Evolutionary conservation across 2,113 vertebrate genomes (phyloP).

Genomic region (Neofelis nebulosa): DNA sequence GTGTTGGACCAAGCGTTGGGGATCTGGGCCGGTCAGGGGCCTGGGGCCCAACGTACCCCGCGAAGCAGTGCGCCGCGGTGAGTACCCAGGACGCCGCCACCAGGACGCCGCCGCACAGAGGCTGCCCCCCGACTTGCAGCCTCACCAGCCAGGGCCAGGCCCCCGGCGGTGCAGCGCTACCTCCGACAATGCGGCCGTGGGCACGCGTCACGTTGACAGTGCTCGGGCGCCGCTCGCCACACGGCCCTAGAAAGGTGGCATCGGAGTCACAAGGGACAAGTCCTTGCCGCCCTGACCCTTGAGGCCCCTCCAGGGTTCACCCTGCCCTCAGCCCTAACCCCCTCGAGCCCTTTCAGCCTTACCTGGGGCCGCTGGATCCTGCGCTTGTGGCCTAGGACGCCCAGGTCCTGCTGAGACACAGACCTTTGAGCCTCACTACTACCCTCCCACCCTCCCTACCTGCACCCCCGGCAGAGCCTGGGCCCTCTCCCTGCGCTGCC

Average conservation of each 20-base stretch:
- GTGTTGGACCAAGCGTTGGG: neutral
- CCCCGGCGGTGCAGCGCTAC: constrained; percentile 87
- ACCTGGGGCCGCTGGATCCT: constrained; percentile 54
- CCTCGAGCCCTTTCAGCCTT: neutral
- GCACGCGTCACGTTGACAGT: constrained; percentile 84
- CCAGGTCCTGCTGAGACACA: constrained; percentile 58
- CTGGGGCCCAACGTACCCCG: constrained; percentile 84
- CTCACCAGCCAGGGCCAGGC: constrained; percentile 97
- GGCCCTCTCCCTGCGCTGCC: neutral
- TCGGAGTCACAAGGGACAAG: neutral
- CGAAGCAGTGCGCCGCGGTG: constrained; percentile 96
- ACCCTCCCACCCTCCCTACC: neutral
- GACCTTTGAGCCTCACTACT: neutral
- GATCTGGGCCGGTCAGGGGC: neutral
- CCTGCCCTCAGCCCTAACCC: neutral
- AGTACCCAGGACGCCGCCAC: constrained; percentile 94
- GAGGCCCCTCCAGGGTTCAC: neutral
- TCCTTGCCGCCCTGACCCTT: neutral
- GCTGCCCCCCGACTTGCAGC: constrained; percentile 90
- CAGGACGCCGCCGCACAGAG: constrained; percentile 96
- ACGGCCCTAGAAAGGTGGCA: constrained; percentile 82
- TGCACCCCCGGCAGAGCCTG: neutral
- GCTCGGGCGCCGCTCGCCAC: constrained; percentile 84
- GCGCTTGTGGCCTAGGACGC: neutral
- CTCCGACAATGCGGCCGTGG: constrained; percentile 91